Evolutionary conservation across 2,113 vertebrate species (phyloP), one percentile per base, ranked within the genome.

Genomic region (Acrocephalus kingi): DNA sequence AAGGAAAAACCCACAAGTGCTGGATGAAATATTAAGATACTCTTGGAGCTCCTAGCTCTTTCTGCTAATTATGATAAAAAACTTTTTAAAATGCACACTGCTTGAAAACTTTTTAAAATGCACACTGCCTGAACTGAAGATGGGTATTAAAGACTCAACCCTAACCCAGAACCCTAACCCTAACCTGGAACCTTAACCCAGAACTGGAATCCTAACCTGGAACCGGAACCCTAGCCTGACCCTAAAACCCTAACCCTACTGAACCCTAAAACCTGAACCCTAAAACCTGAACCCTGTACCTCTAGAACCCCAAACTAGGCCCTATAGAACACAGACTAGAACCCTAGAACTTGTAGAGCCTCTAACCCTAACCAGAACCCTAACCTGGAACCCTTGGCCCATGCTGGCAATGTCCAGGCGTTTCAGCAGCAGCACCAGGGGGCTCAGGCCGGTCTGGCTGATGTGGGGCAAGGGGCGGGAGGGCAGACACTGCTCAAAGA

Each of bases 11-110:
- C 35, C 56, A 82, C 80, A 93, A 80, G 66, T 72, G 69, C 62
- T 69, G 78, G 43, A 76, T 94, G 73, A 95, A 88, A 30, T 48
- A 94, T 3, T 71, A 89, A 75, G 84, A 79, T 79, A 81, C 16
- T 74, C 39, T 54, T 64, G 87, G 86, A 88, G 76, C 84, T 80
- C 31, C 74, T 46, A 77, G 56, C 63, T 94, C 82, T 90, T 88
- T 86, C 85, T 91, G 86, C 75, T 80, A 90, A 95, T 94, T 93
- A 94, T 73, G 87, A 96, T 92, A 91, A 96, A 94, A 67, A 91
- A 84, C 58, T 64, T 84, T 82, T 69, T 79, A 66, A 91, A 93
- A 94, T 37, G 63, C 89, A 86, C 74, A 69, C 71, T 84, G 74
- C 94, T 95, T 85, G 74, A 94, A 67, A 91, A 84, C 58, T 64